Evolutionary conservation across 2,113 vertebrate genomes (phyloP), one percentile per base, ranked within the genome.

Genomic region (Mesembrinibis cayennensis): DNA sequence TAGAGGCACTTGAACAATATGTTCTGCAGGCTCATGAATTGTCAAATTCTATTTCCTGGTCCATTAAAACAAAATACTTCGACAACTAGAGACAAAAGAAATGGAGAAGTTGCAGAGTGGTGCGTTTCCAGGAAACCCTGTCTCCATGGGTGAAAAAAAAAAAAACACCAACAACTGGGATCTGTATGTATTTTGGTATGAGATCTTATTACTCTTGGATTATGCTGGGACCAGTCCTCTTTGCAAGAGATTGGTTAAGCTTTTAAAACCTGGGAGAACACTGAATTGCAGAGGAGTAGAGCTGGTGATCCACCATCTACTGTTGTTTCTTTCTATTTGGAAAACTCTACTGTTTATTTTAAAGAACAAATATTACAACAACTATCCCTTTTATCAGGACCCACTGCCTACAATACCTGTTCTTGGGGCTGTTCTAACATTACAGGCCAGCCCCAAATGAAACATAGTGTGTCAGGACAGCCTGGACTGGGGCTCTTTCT

Each of bases 221-320:
- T 73, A 38, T 11, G 36, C 29, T 0, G 0, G 40, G 55, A 49
- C 15, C 13, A 62, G 30, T 29, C 12, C 25, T n/a, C n/a, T 87
- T 87, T 73, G 23, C 0, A 1, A 34, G 27, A 82, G 13, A 17
- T 26, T 0, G 0, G 13, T 25, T 5, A 12, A 77, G 6, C 34
- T 77, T 90, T 80, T 77, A 65, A 93, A 83, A 78, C 44, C 19
- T 74, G 29, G 22, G 38, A 56, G 70, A 95, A 47, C 11, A n/a
- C 6, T 29, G 18, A 59, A n/a, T 45, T 70, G 40, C 32, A 47
- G 55, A 80, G n/a, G 36, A 78, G 6, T 26, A 38, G 73, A 11
- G 34, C 49, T 72, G 9, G 14, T 40, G 29, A 59, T 59, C 22
- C 17, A n/a, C 32, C 23, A 45, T 36, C 38, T 42, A 15, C 21